phyloP scores from a whole-genome alignment of 2,797 vertebrate species.

The Xenopus petersii region DNA sequence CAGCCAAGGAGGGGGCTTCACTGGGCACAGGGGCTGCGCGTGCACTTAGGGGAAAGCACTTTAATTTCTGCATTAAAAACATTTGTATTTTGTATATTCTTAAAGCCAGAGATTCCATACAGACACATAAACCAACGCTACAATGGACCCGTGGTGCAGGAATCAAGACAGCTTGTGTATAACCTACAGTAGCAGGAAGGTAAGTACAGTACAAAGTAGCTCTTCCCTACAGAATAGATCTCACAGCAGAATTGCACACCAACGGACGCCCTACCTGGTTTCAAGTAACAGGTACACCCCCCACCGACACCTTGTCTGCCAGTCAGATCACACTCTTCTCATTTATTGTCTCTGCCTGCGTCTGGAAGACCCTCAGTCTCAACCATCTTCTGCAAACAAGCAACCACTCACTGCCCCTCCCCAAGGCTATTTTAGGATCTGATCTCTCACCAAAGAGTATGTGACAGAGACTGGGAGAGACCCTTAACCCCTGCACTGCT shows the following conservation, averaged over 20 bases:
- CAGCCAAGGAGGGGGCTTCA: too few relatives aligned
- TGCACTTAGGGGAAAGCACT: too few relatives aligned
- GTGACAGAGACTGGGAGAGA: conserved; percentile 51
- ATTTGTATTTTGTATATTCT: too few relatives aligned
- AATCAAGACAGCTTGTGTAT: too few relatives aligned
- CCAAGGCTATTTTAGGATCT: conserved; percentile 84
- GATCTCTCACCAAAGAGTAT: conserved; percentile 78
- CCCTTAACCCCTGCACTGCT: conserved; percentile 4
- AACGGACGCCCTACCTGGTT: conserved; percentile 18
- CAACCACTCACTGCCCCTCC: conserved; percentile 45
- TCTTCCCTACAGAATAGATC: neutral
- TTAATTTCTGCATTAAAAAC: too few relatives aligned
- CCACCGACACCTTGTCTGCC: conserved; percentile 24
- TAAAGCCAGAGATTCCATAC: too few relatives aligned
- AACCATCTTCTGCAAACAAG: conserved; percentile 9
- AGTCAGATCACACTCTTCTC: conserved; percentile 1
- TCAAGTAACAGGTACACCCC: neutral
- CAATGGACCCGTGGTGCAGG: too few relatives aligned
- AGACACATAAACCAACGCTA: too few relatives aligned
- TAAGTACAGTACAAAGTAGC: neutral
- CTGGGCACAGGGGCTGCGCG: too few relatives aligned
- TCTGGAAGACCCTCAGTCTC: conserved; percentile 14
- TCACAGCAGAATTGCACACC: neutral
- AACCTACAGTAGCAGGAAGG: neutral
- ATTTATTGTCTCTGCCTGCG: conserved; percentile 4